Evolutionary conservation across 2,113 vertebrate genomes (phyloP).

Genomic region (Coracopsis vasa): DNA sequence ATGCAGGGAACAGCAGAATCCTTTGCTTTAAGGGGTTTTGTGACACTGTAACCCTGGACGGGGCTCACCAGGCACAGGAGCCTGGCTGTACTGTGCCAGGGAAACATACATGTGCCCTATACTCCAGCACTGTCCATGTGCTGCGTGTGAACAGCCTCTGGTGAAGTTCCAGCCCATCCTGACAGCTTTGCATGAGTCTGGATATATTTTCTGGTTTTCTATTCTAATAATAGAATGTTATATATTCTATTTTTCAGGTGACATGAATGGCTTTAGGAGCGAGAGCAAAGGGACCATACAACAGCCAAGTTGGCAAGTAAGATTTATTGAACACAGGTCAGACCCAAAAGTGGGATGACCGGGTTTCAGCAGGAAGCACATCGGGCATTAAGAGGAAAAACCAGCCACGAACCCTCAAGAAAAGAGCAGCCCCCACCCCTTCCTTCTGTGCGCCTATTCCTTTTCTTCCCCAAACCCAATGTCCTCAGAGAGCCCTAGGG

Average conservation of each 20-base stretch:
- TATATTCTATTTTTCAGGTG: not conserved
- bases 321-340: not conserved
- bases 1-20: not conserved
- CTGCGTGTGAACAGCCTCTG: accelerated
- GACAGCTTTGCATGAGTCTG: too few relatives aligned
- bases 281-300: not conserved
- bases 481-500: not conserved
- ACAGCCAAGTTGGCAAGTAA: not conserved
- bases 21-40: not conserved
- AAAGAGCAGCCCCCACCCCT: not conserved
- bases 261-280: accelerated
- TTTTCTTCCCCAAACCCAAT: not conserved
- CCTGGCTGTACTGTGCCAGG: not conserved
- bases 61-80: not conserved
- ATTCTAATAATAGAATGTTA: too few relatives aligned
- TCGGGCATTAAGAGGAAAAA: not conserved
- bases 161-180: not conserved
- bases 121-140: accelerated
- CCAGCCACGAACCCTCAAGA: not conserved
- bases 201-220: not conserved
- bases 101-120: accelerated
- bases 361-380: not conserved
- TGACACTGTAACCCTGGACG: too few relatives aligned
- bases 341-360: not conserved
- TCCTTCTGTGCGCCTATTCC: accelerated